Base-by-base conservation (phyloP, 1,140 invertebrate genomes). In the Drosophila ohnishii region DNA sequence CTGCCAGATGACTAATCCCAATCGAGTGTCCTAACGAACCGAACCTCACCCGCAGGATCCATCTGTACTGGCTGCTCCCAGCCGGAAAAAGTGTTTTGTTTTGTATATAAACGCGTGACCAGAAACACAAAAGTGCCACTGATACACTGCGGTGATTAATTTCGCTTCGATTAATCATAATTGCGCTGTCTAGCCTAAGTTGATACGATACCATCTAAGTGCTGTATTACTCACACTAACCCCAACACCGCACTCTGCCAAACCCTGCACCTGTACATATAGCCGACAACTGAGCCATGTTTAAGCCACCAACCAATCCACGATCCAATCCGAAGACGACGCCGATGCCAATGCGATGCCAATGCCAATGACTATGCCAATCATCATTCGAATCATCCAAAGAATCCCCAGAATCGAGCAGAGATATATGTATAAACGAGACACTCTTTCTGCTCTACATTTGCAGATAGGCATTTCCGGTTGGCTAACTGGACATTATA, bases 401-500 rank as follows among this genome's bases (percentile, higher is more conserved):
- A 37, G 64, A 50, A 34, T 5, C 2, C 22, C 11, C 39, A 45
- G 63, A 39, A 60, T 30, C 42, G 55, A 61, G 57, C 53, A 19
- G 58, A 51, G 62, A 78, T 37, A 4, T n/a, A 53, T 53, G 32
- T 64, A 67, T 62, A 76, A 71, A 78, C 30, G 55, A 45, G 56
- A 64, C 51, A 37, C 58, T 51, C 71, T 77, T 86, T 80, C 58
- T 73, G 73, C 63, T 90, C 75, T 94, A 93, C 90, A 81, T 93
- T 96, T 96, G 93, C 95, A 97, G 96, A 96, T 97, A 93, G 95
- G 94, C 92, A 94, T 95, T 92, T 94, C 95, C 87, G 96, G 96
- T 92, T 97, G 96, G 96, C 94, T 96, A 93, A 95, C 97, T 94
- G 95, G 96, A 91, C 95, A 96, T 92, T 99, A 98, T 95, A 98